Evolutionary conservation across 1,140 invertebrate species (phyloP).

Genomic region (Nephila pilipes): DNA sequence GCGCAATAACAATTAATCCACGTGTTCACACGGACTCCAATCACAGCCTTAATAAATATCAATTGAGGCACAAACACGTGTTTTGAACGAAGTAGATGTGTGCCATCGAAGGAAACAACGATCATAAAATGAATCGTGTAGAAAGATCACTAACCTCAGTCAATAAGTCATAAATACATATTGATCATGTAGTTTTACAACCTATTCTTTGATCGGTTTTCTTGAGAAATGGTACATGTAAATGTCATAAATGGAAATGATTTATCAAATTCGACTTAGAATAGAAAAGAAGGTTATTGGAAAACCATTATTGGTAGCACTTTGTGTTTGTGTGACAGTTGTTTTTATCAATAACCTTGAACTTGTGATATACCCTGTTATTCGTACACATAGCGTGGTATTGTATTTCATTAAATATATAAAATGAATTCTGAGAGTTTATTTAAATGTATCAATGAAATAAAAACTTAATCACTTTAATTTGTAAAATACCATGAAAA

Average conservation of each 20-base stretch:
- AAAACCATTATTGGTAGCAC: not conserved
- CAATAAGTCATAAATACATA: constrained; percentile 20
- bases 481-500: no score
- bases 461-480: no score
- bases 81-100: not conserved
- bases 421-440: no score
- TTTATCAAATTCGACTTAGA: not conserved
- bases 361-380: not conserved
- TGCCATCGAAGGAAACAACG: not conserved
- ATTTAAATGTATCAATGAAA: no score
- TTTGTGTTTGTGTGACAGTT: not conserved
- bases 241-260: constrained; percentile 2
- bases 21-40: not conserved
- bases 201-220: not conserved
- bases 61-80: not conserved
- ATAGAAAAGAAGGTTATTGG: not conserved
- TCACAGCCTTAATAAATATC: not conserved
- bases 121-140: not conserved
- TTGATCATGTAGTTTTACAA: not conserved
- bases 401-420: no score
- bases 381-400: not conserved
- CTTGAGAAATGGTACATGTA: not conserved
- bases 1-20: not conserved
- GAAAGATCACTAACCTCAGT: not conserved
- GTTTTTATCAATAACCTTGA: not conserved